phyloP scores from a whole-genome alignment of 2,113 vertebrate species.

The rat (Rattus norvegicus) region GRCr8 NC_086027.1:83031001-83031500 shows the following conservation, averaged over 20 bases:
- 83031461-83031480: not conserved
- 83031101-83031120: not conserved
- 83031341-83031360: not conserved
- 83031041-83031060: too few species aligned
- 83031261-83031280: conserved; percentile 61
- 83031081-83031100: not conserved
- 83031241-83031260: conserved; percentile 73
- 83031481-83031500: not conserved
- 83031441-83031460: not conserved
- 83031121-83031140: not conserved
- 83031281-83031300: conserved; percentile 72
- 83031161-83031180: not conserved
- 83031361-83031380: not conserved
- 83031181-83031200: rapidly evolving
- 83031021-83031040: not conserved
- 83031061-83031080: not conserved
- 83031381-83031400: not conserved
- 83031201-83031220: not conserved
- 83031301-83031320: conserved; percentile 4
- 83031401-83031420: too few species aligned
- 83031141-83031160: not conserved
- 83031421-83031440: not conserved
- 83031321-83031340: not conserved
- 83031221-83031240: conserved; percentile 48
- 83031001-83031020: not conserved